Base-by-base conservation (phyloP, 2,888 invertebrate genomes). In the Scaptomyza tumidula region DNA sequence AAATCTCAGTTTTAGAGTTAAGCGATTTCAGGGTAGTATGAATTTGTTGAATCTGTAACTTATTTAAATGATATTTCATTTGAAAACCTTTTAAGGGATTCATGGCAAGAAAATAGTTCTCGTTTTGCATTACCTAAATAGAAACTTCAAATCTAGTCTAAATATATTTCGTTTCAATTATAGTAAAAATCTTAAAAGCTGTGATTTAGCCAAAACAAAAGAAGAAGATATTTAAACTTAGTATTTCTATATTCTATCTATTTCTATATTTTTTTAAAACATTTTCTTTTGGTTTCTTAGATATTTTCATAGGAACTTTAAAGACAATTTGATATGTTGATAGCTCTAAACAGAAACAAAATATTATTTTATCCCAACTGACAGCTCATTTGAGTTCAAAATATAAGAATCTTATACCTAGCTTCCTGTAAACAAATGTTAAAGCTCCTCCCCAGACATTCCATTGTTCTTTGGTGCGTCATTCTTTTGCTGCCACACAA, bases 401-500 rank as follows among this genome's bases (percentile, higher is more conserved):
- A 2, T 4, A 10, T 4, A 10, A 16, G 1, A 10, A 16, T 10
- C 41, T 16, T 41, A 0, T 14, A 9, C 14, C 0, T 10, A 24
- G n/a, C 57, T 39, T 7, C n/a, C 31, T 35, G 48, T 46, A 33
- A 27, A 43, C 24, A 54, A 46, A 10, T 24, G 9, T 10, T 29
- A 19, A 44, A 46, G 33, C 44, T 35, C 6, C 11, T 10, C 10
- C 41, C 16, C 41, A 24, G 39, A 44, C 46, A 58, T 14, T 35
- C 48, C 44, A 62, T 68, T 74, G 64, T 75, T 55, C n/a, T 73
- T 54, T 9, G 14, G 45, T 24, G 10, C 46, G 61, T 50, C 58
- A 50, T 50, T 59, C 57, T 39, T 58, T 63, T 7, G 49, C 31
- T 46, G 41, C 41, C 41, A 19, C 13, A 37, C 66, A 39, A 10